Evolutionary conservation across 2,797 vertebrate species (phyloP).

Genomic region (Cryptoprocta ferox): DNA sequence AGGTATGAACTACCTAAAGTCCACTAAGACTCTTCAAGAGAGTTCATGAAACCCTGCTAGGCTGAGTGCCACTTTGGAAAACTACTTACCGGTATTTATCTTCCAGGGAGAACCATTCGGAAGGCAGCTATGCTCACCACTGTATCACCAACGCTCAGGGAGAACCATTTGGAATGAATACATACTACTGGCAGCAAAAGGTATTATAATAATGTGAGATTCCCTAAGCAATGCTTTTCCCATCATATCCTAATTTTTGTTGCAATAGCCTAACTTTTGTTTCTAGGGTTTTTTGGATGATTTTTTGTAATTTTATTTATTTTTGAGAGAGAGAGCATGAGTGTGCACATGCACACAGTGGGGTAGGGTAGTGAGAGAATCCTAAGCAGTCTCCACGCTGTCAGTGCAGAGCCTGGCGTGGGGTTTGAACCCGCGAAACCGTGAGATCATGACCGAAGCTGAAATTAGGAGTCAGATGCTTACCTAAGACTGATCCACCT

Average conservation of each 20-base stretch:
- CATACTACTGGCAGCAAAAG: background rate
- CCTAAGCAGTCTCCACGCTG: too few species aligned
- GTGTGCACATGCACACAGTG: too few species aligned
- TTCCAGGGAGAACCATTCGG: background rate
- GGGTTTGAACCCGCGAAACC: too few species aligned
- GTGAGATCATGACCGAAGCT: too few species aligned
- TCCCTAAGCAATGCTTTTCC: background rate
- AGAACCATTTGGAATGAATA: background rate
- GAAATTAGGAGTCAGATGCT: too few species aligned
- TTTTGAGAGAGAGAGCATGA: too few species aligned
- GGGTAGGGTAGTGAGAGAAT: too few species aligned
- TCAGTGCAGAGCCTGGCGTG: too few species aligned
- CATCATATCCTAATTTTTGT: background rate
- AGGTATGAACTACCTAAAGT: background rate
- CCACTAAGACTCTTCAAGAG: background rate
- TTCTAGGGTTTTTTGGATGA: background rate
- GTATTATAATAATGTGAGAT: background rate
- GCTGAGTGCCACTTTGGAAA: background rate
- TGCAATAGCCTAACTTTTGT: background rate
- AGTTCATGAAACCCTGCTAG: background rate
- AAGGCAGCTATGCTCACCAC: too few species aligned
- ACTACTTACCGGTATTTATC: background rate
- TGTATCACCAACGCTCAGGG: too few species aligned
- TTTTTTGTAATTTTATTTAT: too few species aligned
- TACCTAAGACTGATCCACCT: too few species aligned